These are phyloP conservation scores for Epirrhoe alternata DNA, from an alignment of 2,888 invertebrate species.

Conservation along the genomic window DNA sequence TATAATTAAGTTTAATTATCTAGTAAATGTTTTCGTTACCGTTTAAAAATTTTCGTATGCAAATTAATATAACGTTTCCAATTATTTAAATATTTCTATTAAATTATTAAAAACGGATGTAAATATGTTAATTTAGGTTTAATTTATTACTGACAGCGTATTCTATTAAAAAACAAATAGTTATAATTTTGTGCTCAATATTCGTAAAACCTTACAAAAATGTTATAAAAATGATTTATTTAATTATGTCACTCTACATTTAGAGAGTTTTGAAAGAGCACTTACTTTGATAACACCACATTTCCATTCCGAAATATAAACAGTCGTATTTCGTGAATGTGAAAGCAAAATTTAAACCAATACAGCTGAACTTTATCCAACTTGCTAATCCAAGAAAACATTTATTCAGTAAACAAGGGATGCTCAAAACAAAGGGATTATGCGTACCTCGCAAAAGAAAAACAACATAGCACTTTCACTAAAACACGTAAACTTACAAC, in stretches of 20 bases:
- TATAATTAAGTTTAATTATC: slow-evolving; percentile 9
- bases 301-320: slow-evolving; percentile 9
- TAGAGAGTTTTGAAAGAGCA: not conserved
- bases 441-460: slow-evolving; percentile 17
- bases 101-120: slow-evolving; percentile 3
- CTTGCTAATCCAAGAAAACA: slow-evolving; percentile 21
- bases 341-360: slow-evolving; percentile 15
- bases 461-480: slow-evolving; percentile 24
- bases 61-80: slow-evolving; percentile 20
- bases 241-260: not conserved
- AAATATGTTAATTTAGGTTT: not conserved
- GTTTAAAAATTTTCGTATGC: slow-evolving; percentile 15
- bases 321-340: not conserved
- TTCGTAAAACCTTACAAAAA: not conserved
- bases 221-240: not conserved
- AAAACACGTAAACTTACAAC: slow-evolving; percentile 52
- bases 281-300: slow-evolving; percentile 3
- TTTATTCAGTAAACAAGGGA: slow-evolving; percentile 24
- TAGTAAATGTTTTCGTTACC: slow-evolving; percentile 6
- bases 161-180: slow-evolving; percentile 1
- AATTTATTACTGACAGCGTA: not conserved
- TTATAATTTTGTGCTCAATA: not conserved
- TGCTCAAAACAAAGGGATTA: slow-evolving; percentile 27
- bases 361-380: slow-evolving; percentile 21
- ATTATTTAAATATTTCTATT: slow-evolving; percentile 11